Evolutionary conservation across 1,140 invertebrate genomes (phyloP).

Genomic region (Uloborus diversus): DNA sequence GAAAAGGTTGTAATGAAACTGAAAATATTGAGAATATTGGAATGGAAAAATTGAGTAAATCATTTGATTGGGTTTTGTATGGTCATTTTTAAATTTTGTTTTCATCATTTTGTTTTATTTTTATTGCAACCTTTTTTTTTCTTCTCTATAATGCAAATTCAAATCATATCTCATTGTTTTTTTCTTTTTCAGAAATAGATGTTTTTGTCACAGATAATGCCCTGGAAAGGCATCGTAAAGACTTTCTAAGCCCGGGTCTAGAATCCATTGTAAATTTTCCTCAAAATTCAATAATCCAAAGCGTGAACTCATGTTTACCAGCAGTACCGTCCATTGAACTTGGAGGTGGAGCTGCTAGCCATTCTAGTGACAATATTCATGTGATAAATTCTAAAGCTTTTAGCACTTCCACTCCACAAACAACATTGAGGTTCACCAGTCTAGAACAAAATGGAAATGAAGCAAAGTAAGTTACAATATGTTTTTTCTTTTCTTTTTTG

Average conservation of each 20-base stretch:
- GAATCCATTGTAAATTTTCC: constrained; percentile 23
- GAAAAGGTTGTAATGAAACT: too few species aligned
- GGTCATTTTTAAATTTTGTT: too few species aligned
- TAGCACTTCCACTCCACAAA: constrained; percentile 14
- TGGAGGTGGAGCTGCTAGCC: constrained; percentile 43
- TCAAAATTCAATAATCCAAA: constrained; percentile 23
- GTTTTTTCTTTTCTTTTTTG: not conserved
- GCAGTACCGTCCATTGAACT: constrained; percentile 47
- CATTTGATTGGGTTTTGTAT: too few species aligned
- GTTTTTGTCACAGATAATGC: constrained; percentile 3
- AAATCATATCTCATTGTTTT: constrained; percentile 5
- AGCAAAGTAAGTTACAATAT: constrained; percentile 11
- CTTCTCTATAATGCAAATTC: not conserved
- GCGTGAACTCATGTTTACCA: constrained; percentile 46
- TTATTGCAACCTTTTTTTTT: not conserved
- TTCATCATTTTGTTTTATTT: not conserved
- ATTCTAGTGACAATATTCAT: constrained; percentile 43
- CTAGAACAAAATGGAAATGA: constrained; percentile 53
- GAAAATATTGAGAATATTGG: not conserved
- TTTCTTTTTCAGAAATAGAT: constrained; percentile 9
- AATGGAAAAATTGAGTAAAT: too few species aligned
- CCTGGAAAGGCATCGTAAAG: constrained; percentile 37
- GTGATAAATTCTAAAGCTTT: constrained; percentile 51
- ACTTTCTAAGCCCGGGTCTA: constrained; percentile 22
- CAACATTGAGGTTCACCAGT: constrained; percentile 36